Percentiles rank a stretch among this genome's conserved stretches.
These are phyloP conservation scores for Peromyscus melanophrys DNA, from an alignment of 2,797 vertebrate genomes.

Conservation along the genomic window DNA sequence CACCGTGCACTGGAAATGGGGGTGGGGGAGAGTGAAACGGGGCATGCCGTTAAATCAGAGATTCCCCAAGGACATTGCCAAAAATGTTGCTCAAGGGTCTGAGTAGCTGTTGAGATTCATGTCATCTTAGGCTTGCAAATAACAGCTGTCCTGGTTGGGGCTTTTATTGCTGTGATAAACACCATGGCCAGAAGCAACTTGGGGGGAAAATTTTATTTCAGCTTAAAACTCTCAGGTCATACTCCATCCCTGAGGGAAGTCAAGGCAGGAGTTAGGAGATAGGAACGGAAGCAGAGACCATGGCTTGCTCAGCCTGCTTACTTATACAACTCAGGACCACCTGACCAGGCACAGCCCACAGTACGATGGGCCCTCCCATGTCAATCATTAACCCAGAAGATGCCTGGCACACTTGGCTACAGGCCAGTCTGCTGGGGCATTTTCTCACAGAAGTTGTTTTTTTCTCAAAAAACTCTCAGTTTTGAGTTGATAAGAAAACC, in stretches of 20 bases:
- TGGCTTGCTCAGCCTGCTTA: neutral
- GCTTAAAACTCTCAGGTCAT: neutral
- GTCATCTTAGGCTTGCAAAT: neutral
- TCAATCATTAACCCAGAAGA: neutral
- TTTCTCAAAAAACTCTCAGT: neutral
- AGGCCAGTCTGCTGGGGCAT: neutral
- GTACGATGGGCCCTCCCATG: neutral
- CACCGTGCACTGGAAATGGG: neutral
- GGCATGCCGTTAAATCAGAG: neutral
- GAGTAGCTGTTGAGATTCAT: neutral
- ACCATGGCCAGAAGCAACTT: too few species aligned
- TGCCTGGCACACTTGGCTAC: neutral
- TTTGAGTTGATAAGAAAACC: neutral
- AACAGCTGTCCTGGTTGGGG: neutral
- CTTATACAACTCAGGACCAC: neutral
- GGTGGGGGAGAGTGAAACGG: neutral
- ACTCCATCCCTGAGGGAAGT: neutral
- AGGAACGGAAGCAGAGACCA: neutral
- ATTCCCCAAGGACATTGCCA: neutral
- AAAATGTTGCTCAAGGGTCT: neutral
- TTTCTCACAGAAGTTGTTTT: neutral
- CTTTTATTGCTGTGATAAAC: neutral
- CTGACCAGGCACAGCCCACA: neutral
- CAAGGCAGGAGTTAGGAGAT: neutral
- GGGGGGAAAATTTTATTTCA: neutral